Evolutionary conservation across 2,888 invertebrate species (phyloP), one percentile per base, ranked within the genome.

Genomic region (Nephrotoma appendiculata): DNA sequence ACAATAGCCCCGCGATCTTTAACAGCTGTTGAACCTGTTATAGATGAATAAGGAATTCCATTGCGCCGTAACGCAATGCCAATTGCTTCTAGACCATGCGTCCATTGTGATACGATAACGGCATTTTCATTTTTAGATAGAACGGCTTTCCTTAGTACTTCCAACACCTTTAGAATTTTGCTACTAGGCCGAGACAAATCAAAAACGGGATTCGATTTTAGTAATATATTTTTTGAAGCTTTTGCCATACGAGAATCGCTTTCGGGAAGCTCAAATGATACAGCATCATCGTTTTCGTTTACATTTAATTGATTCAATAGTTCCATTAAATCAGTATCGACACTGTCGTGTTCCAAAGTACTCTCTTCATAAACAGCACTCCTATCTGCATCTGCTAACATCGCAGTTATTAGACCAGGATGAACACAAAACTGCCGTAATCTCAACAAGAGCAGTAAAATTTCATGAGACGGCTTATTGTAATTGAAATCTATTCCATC

Each of bases 71-170:
- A 92, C 90, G 96, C 95, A 0, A 90, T 89, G 48, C 94, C 94
- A 7, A 99, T 92, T 71, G 99, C 93, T 0, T 94, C 92, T 6
- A 99, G 92, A 89, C 97, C 95, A 0, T 94, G 94, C 0, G 97
- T 96, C 98, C 98, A 99, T 90, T 99, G 99, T 0, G 98, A 98
- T 0, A 99, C 97, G 5, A 99, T 93, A 6, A 97, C 94, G 0
- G 95, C 94, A 90, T 97, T 97, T 88, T 97, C 96, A 0, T 91
- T 92, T 89, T 89, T 89, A 0, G 88, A 87, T 11, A 94, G 89
- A 0, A 95, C 92, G 31, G 92, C 92, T 9, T 94, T 91, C 87
- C 93, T 89, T 0, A 95, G 89, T 5, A 93, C 93, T 11, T 93
- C 90, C 88, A 95, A 90, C 9, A 95, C 93, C 3, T 93, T 93